Evolutionary conservation across 53 echinoderm and acorn worm species (phyloP), one percentile per base, ranked within the genome.

Genomic region (Antedon mediterranea): DNA sequence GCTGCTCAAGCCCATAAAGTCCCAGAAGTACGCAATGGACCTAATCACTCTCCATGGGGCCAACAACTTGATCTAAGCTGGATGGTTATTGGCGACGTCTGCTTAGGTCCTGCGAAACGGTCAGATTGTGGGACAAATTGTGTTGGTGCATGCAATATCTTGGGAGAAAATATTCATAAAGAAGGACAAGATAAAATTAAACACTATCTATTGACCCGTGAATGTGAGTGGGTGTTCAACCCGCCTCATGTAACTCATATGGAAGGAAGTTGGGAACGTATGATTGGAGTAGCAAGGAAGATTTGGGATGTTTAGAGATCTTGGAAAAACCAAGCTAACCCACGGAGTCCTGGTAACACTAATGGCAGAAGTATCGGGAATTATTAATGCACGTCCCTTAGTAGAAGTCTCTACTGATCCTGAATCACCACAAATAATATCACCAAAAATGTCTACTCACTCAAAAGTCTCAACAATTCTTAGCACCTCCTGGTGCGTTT

Each of bases 91-190:
- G n/a, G n/a, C n/a, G n/a, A n/a, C n/a, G n/a, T n/a, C n/a, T n/a
- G n/a, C n/a, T n/a, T n/a, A n/a, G 86, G 89, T 14, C 89, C 89
- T 44, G 76, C 86, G 20, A 31, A 75, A 3, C 82, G 73, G 43
- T 88, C 79, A 34, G 85, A 88, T 34, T 75, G 78, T 34, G 88
- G 88, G 0, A 88, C 89, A 0, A 89, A 89, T 82, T 85, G 85
- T 75, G 70, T 89, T 6, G 89, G 89, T 34, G 89, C 89, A 31
- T 76, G 81, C 77, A 34, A 31, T 30, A 83, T 82, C 29, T 76
- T 84, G 15, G 31, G 71, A 7, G 32, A 15, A 13, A 15, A 72
- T 79, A 43, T 43, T 28, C 13, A 30, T 28, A 72, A 31, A 11
- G 28, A 34, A n/a, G 72, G 34, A 72, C 80, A 72, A 31, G 23